Base-by-base conservation (phyloP, 2,797 vertebrate genomes). In the Limosa lapponica region DNA sequence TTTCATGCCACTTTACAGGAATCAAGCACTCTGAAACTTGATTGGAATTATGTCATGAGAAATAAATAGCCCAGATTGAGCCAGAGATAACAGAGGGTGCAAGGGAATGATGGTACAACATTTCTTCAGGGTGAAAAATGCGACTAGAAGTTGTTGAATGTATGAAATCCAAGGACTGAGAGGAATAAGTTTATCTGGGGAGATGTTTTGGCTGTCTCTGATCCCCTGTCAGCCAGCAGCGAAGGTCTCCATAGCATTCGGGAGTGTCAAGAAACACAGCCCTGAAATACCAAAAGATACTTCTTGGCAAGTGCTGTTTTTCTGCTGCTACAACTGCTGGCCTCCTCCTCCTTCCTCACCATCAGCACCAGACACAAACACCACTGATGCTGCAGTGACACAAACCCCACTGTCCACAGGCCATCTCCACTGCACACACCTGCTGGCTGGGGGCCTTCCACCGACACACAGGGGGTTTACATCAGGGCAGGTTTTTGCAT, bases 31-130 rank as follows among this genome's bases (percentile, higher is more conserved):
- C 73, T 86, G 85, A 82, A 95, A 85, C 58, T 93, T 84, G 54
- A 51, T 65, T 88, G 43, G 54, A 91, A 93, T 91, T 44, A 90
- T 43, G 77, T 62, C 6, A 86, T 88, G 85, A 94, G 84, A 95
- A 96, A 94, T 69, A 93, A 94, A 89, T 79, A 93, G 81, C 25
- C 17, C 34, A 62, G 39, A 75, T 6, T 1, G 5, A 96, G 72
- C 24, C 82, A 86, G 54, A 72, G 70, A 78, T 62, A 94, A 86
- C 24, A 70, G 36, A 62, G 23, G 24, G 10, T 77, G 10, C 72
- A 83, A 80, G 17, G 32, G 52, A 74, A 32, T 19, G 27, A 65
- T 1, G 3, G 22, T 46, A 19, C 9, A 61, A 82, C 34, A 13
- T 44, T 74, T 30, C 22, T 92, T 67, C 36, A 43, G 32, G 54